These are phyloP conservation scores for Chionomys nivalis DNA, from an alignment of 2,113 vertebrate genomes.

Conservation along the genomic window DNA sequence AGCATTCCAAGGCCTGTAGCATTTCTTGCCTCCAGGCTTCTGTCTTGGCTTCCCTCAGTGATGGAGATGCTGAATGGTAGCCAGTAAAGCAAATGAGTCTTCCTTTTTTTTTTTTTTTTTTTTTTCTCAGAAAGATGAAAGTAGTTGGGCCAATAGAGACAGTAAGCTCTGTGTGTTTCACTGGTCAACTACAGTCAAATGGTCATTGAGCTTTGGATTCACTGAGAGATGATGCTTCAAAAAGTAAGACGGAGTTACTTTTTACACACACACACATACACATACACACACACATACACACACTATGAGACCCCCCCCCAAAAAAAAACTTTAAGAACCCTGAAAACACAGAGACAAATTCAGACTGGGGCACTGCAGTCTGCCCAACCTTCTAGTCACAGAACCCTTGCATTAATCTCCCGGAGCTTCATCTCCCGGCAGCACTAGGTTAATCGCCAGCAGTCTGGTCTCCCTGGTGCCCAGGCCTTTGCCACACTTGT, in stretches of 20 bases:
- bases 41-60: neutral
- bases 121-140: neutral
- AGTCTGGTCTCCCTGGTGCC: neutral
- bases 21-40: neutral
- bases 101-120: neutral
- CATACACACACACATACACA: neutral
- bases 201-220: neutral
- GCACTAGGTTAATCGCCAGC: neutral
- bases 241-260: neutral
- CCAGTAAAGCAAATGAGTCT: neutral
- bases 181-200: neutral
- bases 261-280: neutral
- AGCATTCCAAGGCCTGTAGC: no score
- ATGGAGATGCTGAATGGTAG: neutral
- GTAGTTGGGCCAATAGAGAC: neutral
- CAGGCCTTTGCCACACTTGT: neutral
- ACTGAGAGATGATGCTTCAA: neutral
- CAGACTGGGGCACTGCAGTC: neutral
- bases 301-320: neutral
- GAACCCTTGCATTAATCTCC: slow-evolving; percentile 1
- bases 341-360: neutral
- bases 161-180: neutral
- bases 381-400: neutral
- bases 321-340: slow-evolving; percentile 30
- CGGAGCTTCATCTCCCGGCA: neutral